Evolutionary conservation across 2,888 invertebrate species (phyloP), one percentile per base, ranked within the genome.

Genomic region (Erpobdella octoculata): DNA sequence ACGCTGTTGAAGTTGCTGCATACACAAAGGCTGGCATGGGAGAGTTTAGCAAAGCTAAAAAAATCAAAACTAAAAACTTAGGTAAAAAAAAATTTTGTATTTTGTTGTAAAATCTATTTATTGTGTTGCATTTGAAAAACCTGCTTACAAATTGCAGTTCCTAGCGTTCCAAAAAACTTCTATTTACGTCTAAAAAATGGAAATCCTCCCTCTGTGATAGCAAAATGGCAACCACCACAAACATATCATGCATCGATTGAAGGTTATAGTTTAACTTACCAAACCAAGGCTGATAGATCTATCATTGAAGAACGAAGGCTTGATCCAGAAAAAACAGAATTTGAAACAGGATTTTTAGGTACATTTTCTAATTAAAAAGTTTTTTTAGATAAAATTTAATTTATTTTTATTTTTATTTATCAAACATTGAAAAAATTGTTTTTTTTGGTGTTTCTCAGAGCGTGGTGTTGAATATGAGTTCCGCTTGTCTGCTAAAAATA

Each of bases 11-110:
- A 86, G 94, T 97, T 73, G 94, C 94, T 0, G 98, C 96, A 0
- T 86, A 96, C 74, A 98, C 97, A 5, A 87, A 94, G 75, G 93
- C 93, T 83, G 98, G 98, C 59, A 97, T 98, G 83, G 98, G 98
- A 25, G 91, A 92, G 18, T 67, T 66, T 28, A 71, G 71, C 61
- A 66, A 53, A 12, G 38, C 67, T 31, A 90, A 90, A 71, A 88
- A 88, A 74, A 89, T 93, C 1, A 90, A 89, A 84, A 98, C 97
- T n/a, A 80, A 79, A 73, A 81, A 81, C 25, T 73, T 75, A 46
- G 76, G 76, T 77, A n/a, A 9, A 21, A 37, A 65, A 21, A 53
- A 5, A 3, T 53, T 53, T 41, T 12, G 4, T 53, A 48, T 53
- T 53, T 53, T 5, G 21, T n/a, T 53, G 18, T 25, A 53, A 53